Percentiles rank a stretch among this genome's conserved stretches.
phyloP scores from a whole-genome alignment of 2,888 invertebrate genomes.

The Colletes collaris region DNA sequence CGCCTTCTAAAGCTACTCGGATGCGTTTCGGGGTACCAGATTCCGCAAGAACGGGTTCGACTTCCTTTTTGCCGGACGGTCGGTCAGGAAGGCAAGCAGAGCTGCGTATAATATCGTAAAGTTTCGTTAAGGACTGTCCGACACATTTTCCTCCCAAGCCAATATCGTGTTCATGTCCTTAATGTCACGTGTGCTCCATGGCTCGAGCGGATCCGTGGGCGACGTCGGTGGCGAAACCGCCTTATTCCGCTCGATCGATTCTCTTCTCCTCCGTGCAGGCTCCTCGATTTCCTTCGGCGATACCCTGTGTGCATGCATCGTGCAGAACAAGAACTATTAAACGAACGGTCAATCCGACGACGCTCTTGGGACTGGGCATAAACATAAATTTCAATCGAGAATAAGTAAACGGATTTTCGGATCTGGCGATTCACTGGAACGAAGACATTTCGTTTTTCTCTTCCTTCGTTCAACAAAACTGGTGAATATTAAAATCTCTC shows the following conservation, averaged over 20 bases:
- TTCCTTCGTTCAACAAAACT: not conserved
- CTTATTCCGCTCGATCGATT: conserved; percentile 73
- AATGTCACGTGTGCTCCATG: conserved; percentile 89
- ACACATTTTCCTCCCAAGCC: conserved; percentile 85
- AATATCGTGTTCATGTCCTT: conserved; percentile 89
- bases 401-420: not conserved
- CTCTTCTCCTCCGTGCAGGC: conserved; percentile 75
- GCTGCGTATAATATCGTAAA: conserved; percentile 53
- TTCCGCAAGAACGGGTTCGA: conserved; percentile 10
- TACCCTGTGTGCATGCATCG: conserved; percentile 82
- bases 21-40: not conserved
- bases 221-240: conserved; percentile 63
- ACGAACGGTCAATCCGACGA: conserved; percentile 33
- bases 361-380: not conserved
- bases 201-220: conserved; percentile 87
- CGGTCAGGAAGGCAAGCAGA: not conserved
- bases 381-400: not conserved
- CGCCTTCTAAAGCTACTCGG: not conserved
- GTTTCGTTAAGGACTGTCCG: conserved; percentile 83
- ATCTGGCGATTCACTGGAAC: not conserved
- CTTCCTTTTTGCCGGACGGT: conserved; percentile 5
- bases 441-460: not conserved
- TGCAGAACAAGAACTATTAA: conserved; percentile 47
- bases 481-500: too few species aligned
- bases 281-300: conserved; percentile 81